Evolutionary conservation across 2,113 vertebrate genomes (phyloP).

Genomic region (Myanophis thanlyinensis): DNA sequence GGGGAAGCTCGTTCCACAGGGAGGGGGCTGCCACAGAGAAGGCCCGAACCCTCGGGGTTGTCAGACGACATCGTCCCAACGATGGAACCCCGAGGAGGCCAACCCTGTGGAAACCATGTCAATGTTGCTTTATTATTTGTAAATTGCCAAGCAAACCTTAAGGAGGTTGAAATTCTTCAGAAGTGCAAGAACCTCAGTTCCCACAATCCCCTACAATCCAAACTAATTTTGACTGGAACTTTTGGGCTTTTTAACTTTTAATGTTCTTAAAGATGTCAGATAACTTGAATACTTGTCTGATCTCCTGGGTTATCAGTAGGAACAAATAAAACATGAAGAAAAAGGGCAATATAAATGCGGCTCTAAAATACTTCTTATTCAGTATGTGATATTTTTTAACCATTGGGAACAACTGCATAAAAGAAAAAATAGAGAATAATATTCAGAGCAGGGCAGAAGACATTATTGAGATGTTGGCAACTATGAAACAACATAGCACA

Average conservation of each 20-base stretch:
- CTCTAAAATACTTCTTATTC: slow-evolving; percentile 17
- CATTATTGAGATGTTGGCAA: background rate
- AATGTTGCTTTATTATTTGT: background rate
- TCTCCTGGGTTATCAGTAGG: slow-evolving; percentile 18
- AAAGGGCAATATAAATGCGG: background rate
- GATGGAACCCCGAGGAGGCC: too few relatives aligned
- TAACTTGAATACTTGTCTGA: background rate
- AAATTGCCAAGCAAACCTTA: background rate
- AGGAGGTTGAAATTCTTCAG: background rate
- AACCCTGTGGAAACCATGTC: too few relatives aligned
- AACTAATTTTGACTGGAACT: background rate
- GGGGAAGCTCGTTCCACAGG: too few relatives aligned
- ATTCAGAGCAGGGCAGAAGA: background rate
- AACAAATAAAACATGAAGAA: slow-evolving; percentile 37
- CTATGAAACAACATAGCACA: background rate
- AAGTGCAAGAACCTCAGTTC: background rate
- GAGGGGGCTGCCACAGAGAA: too few relatives aligned
- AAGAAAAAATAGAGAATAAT: background rate
- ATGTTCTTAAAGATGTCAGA: background rate
- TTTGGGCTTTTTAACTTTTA: background rate
- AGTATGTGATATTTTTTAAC: slow-evolving; percentile 5
- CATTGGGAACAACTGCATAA: background rate
- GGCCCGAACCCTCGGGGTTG: too few relatives aligned
- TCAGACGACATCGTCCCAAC: too few relatives aligned
- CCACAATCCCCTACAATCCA: background rate